Evolutionary conservation across 2,113 vertebrate species (phyloP).

Genomic region (Neotoma lepida): DNA sequence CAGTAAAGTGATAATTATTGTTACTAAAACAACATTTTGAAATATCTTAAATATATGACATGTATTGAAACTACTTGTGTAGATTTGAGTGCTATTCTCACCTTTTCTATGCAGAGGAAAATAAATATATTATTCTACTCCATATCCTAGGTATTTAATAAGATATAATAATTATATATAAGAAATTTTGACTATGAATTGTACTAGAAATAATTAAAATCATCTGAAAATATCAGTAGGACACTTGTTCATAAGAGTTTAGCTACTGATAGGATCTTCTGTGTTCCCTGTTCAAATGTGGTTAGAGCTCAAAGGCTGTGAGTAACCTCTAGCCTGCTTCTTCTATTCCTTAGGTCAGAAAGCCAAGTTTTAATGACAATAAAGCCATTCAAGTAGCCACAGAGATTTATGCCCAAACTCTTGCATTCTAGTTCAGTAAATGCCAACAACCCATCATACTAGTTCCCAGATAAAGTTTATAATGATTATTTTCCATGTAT

Average conservation of each 20-base stretch:
- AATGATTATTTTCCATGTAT: background rate
- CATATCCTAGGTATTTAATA: background rate
- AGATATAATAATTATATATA: background rate
- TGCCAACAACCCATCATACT: background rate
- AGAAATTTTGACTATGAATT: constrained; percentile 7
- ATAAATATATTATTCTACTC: background rate
- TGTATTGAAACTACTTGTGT: background rate
- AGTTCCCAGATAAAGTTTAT: background rate
- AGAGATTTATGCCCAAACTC: background rate
- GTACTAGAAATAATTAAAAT: constrained; percentile 42
- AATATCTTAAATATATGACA: background rate
- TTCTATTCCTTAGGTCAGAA: background rate
- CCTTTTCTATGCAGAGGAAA: background rate
- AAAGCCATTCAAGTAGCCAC: background rate
- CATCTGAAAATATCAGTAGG: constrained; percentile 9
- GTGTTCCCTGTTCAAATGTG: background rate
- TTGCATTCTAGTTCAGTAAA: background rate
- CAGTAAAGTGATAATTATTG: background rate
- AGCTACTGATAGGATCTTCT: background rate
- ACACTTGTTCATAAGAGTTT: background rate
- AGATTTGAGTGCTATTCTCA: background rate
- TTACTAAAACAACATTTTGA: background rate
- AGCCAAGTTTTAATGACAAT: background rate
- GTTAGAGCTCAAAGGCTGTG: background rate
- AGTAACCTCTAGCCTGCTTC: background rate